Percentiles rank a stretch among this genome's conserved stretches.
These are phyloP conservation scores for Arbacia lixula DNA, from an alignment of 53 echinoderm and acorn worm species.

Conservation along the genomic window DNA sequence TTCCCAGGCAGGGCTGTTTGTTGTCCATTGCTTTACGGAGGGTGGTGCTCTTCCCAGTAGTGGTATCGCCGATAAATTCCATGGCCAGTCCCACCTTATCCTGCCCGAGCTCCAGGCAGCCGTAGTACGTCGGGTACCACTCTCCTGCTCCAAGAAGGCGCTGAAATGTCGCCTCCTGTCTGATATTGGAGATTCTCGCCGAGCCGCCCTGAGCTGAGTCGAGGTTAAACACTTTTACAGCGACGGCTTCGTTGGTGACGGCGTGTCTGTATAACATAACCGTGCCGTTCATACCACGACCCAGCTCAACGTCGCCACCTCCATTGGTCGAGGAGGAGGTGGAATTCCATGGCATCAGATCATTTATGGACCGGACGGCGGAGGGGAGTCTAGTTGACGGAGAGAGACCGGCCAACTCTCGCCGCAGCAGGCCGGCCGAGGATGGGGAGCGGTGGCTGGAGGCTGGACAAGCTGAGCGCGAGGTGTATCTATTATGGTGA, in stretches of 20 bases:
- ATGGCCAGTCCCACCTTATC: constrained; percentile 25
- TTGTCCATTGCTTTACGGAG: not conserved
- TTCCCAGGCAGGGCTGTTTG: not conserved
- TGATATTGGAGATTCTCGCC: not conserved
- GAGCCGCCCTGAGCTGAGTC: not conserved
- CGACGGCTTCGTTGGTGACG: not conserved
- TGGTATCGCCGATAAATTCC: constrained; percentile 20
- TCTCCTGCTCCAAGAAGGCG: not conserved
- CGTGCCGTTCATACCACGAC: not conserved
- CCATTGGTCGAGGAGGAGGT: no score
- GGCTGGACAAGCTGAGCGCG: no score
- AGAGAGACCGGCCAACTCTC: no score
- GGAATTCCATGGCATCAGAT: not conserved
- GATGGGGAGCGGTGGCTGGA: no score
- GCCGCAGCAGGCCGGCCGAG: no score
- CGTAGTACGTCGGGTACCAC: not conserved
- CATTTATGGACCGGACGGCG: not conserved
- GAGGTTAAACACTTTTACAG: not conserved
- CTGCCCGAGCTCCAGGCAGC: not conserved
- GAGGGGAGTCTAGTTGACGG: no score
- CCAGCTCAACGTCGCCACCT: not conserved
- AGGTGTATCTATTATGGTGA: no score
- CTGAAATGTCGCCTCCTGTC: not conserved
- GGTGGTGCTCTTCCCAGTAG: constrained; percentile 15
- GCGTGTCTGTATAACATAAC: not conserved